Evolutionary conservation across 1,140 invertebrate genomes (phyloP), one percentile per base, ranked within the genome.

Genomic region (Vollenhovia emeryi): DNA sequence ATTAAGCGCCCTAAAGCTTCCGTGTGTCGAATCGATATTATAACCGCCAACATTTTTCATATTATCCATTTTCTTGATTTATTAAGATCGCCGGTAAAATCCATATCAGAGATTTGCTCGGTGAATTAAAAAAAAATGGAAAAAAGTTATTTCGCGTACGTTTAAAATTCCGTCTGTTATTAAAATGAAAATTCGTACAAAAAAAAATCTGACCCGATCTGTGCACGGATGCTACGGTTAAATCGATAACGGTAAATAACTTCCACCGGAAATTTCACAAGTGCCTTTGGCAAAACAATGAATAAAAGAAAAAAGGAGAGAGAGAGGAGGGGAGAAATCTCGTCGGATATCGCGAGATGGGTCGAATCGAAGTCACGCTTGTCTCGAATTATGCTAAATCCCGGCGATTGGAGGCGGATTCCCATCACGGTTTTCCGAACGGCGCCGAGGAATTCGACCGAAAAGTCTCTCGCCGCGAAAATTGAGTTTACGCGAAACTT

Each of bases 401-500:
- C 62, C 60, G 40, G 60, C 87, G 62, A 76, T 60, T 71, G 69
- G n/a, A 76, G 52, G 60, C 48, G 50, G 69, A 89, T 89, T 89
- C 86, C 69, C 52, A 84, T 88, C 87, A 88, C 87, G 87, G 83
- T 50, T 88, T 82, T 33, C 30, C 7, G 40, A 66, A 76, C 69
- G 33, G 24, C 48, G 59, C 30, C 36, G 66, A 50, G 13, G 85
- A 76, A 83, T 75, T 43, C 48, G 55, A 48, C 59, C 71, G 57
- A 68, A 66, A 52, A 86, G 69, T 71, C 75, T 45, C 66, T 73
- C 24, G 75, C 69, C n/a, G 86, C 21, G 87, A 80, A 88, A 89
- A 89, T 89, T 71, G 87, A 89, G 87, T 89, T 89, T 88, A 86
- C 75, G 87, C 75, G 88, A 86, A 86, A 89, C 64, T 89, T 86